A percentile compares a stretch with the other conserved stretches of the same genome.
These are phyloP conservation scores for Ophiodon elongatus DNA, from an alignment of 2,113 vertebrate genomes.

Conservation along the genomic window DNA sequence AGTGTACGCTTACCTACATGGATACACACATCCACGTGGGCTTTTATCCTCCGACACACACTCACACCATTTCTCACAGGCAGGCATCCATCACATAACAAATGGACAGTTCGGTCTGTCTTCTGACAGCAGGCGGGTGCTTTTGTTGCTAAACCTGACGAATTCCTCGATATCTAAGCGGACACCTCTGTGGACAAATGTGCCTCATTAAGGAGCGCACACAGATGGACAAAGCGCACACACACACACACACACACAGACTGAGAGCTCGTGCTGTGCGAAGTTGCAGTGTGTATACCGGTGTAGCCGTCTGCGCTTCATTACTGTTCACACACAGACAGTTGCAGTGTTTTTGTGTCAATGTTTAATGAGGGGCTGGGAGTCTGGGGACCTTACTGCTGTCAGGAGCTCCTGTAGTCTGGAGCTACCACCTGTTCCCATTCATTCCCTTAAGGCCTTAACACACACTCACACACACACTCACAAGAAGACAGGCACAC, in stretches of 20 bases:
- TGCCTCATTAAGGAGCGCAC: conserved; percentile 73
- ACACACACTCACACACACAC: conserved; percentile 53
- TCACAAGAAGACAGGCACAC: conserved; percentile 5
- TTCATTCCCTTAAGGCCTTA: conserved; percentile 72
- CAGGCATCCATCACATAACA: conserved; percentile 71
- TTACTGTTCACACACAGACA: conserved; percentile 83
- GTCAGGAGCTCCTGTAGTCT: conserved; percentile 84
- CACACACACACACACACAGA: conserved; percentile 25
- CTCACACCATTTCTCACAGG: conserved; percentile 37
- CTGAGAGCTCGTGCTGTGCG: conserved; percentile 68
- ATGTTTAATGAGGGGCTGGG: conserved; percentile 85
- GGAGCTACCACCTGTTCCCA: conserved; percentile 83
- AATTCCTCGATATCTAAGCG: conserved; percentile 76
- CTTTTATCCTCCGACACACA: conserved; percentile 46
- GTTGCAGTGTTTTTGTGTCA: conserved; percentile 85
- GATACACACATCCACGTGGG: conserved; percentile 1
- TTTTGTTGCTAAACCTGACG: conserved; percentile 72
- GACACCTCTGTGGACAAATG: conserved; percentile 78
- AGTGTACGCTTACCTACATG: conserved; percentile 18
- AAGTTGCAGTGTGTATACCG: conserved; percentile 71
- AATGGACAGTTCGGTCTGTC: conserved; percentile 73
- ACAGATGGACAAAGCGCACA: conserved; percentile 69
- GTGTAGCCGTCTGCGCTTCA: conserved; percentile 77
- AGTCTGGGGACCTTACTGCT: conserved; percentile 83
- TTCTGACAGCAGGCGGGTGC: conserved; percentile 68